Evolutionary conservation across 2,888 invertebrate species (phyloP), one percentile per base, ranked within the genome.

Genomic region (Apodemia duryi): DNA sequence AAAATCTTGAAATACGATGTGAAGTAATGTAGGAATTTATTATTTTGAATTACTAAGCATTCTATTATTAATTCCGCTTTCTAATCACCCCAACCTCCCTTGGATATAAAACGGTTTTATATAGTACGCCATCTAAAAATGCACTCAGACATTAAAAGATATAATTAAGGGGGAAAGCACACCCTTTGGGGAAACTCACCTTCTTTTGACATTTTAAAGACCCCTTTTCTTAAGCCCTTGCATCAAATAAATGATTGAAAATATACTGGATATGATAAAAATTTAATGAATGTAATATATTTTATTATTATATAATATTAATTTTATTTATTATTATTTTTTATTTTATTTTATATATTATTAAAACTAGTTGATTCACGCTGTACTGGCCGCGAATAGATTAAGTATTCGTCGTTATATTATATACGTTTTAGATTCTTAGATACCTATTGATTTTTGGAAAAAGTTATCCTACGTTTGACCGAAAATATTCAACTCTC

Each of bases 121-220:
- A 77, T 73, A 75, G 81, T 79, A 83, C 84, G 82, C 75, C 81
- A 69, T 75, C 83, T 85, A 91, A 91, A 91, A 91, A 91, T 91
- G 88, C 86, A 90, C 85, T 88, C 86, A 85, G 86, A 86, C 88
- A 89, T 90, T 91, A 88, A 88, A 90, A 91, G 87, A 90, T 90
- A 88, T 91, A 91, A 91, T 91, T 90, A 89, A 88, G 85, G 86
- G 86, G 86, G 85, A 78, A 74, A 79, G 78, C n/a, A 71, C 82
- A 78, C 87, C 89, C 84, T 84, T 75, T 76, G 32, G 82, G 87
- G 88, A 86, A 87, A 85, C 82, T 84, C 83, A 83, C 85, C 88
- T 91, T 91, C 90, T 91, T 91, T 91, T 85, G 88, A 87, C 88
- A 83, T 91, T 91, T 91, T 86, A 88, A 86, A 85, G 83, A 78